These are phyloP conservation scores for Muschampia plurimacula DNA, from an alignment of 2,888 invertebrate species.

Conservation along the genomic window DNA sequence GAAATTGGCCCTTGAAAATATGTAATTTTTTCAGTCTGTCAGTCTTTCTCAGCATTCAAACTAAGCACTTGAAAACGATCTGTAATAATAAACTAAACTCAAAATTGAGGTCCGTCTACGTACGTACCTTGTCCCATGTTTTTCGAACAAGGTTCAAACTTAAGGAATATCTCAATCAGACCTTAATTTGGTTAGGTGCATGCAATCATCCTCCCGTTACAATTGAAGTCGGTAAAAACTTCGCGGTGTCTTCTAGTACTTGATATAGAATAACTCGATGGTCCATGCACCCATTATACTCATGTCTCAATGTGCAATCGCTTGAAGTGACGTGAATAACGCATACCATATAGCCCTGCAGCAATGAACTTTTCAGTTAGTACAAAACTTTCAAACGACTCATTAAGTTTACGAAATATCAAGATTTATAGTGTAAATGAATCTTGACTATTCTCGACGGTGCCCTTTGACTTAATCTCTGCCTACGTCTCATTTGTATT, in stretches of 20 bases:
- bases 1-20: too few relatives aligned
- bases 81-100: background rate
- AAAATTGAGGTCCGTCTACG: background rate
- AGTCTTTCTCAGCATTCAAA: background rate
- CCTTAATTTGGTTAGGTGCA: too few relatives aligned
- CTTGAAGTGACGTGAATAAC: constrained; percentile 28
- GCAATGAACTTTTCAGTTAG: constrained; percentile 22
- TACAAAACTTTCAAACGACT: constrained; percentile 32
- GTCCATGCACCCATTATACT: constrained; percentile 39
- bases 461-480: constrained; percentile 33
- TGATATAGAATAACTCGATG: background rate
- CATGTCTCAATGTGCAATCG: constrained; percentile 39
- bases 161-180: too few relatives aligned
- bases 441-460: constrained; percentile 16
- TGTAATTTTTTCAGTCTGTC: too few relatives aligned
- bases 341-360: constrained; percentile 6
- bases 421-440: constrained; percentile 34
- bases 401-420: constrained; percentile 29
- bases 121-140: background rate
- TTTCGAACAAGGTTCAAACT: background rate
- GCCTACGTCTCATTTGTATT: constrained; percentile 30
- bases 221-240: too few relatives aligned
- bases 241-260: background rate
- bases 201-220: background rate
- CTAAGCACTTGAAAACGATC: background rate